Percentiles rank a stretch among this genome's conserved stretches.
These are phyloP conservation scores for Ophiodon elongatus DNA, from an alignment of 2,113 vertebrate genomes.

Conservation along the genomic window DNA sequence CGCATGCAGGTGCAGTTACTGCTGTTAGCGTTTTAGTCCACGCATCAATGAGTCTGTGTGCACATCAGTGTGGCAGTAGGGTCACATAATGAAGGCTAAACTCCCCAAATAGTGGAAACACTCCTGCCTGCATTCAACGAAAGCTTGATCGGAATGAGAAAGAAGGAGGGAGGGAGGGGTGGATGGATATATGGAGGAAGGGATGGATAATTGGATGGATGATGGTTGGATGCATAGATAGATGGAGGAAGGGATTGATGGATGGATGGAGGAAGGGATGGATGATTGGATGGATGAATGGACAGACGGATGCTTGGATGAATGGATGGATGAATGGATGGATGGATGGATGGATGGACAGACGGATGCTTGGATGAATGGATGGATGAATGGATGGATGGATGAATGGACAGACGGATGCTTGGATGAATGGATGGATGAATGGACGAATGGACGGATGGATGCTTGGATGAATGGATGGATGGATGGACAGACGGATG, in stretches of 20 bases:
- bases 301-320: no score
- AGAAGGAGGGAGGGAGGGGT: not conserved
- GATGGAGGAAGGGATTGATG: no score
- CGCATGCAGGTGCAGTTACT: constrained; percentile 34
- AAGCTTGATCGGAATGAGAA: not conserved
- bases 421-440: no score
- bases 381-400: no score
- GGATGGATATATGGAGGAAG: not conserved
- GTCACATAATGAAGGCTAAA: not conserved
- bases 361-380: not conserved
- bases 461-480: no score
- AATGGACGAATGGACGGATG: no score
- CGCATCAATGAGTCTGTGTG: constrained; percentile 24
- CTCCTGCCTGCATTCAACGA: not conserved
- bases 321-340: not conserved
- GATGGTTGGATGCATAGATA: no score
- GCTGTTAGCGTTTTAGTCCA: constrained; percentile 36
- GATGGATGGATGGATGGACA: not conserved
- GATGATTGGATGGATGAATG: no score
- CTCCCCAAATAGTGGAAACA: not conserved
- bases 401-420: no score
- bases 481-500: no score
- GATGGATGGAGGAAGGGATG: not conserved
- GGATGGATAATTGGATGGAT: not conserved
- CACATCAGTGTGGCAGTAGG: not conserved